Evolutionary conservation across 2,888 invertebrate genomes (phyloP), one percentile per base, ranked within the genome.

Genomic region (Aromia moschata): DNA sequence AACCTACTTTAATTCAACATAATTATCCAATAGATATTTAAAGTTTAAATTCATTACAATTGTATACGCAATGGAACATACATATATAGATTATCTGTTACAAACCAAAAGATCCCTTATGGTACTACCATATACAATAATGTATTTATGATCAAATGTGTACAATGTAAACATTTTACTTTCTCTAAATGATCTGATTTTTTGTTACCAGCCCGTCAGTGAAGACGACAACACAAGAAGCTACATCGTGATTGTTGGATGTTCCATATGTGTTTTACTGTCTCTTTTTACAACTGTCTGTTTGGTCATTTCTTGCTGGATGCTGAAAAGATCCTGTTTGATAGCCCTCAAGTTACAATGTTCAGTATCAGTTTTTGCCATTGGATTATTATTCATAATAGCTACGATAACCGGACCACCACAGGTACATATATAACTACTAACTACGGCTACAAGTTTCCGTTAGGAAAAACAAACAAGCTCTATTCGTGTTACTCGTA

Each of bases 311-410:
- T 79, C 82, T 5, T 82, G 83, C 64, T 84, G 84, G 82, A 79
- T 83, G 68, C 79, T 81, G 44, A 81, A 82, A 65, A 81, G 81
- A 36, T 84, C 83, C 58, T 87, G 87, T 74, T 78, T 88, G 33
- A 84, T 86, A 64, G 87, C 87, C 77, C 81, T 89, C 45, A 89
- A 89, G 79, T 81, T 89, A 69, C 89, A 89, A 74, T 89, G 88
- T 73, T 88, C 88, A 70, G 83, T 87, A 1, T 87, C 89, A 10
- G 81, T 90, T 55, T 86, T 89, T 33, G 89, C 89, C 73, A 86
- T 89, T 45, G 91, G 91, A 86, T 83, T 87, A 2, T 86, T 84
- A 51, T 84, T 84, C 70, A 72, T 83, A 47, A 74, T 84, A 56
- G 84, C 84, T 18, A 80, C 83, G 46, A 75, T 83, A 37, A 81